Evolutionary conservation across 1,140 invertebrate genomes (phyloP), one percentile per base, ranked within the genome.

Genomic region (Trichomalopsis sarcophagae): DNA sequence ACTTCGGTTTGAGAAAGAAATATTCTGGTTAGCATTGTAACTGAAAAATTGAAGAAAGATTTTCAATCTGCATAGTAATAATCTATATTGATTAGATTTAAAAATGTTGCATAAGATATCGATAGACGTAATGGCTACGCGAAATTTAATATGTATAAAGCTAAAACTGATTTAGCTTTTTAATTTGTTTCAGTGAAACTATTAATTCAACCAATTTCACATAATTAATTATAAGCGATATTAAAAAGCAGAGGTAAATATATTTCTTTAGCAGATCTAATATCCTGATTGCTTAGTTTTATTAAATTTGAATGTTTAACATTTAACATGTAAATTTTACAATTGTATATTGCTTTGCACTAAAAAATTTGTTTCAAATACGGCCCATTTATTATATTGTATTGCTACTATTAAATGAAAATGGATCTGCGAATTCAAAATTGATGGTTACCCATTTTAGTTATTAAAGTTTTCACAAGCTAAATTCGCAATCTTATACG

Each of bases 121-220:
- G 6, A 44, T 7, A 7, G 40, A 44, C 10, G 40, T 44, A 62
- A 62, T 62, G 21, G 55, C 5, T 62, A 62, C 55, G 7, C 9
- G n/a, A 62, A 21, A 62, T 62, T n/a, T 21, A 62, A 21, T 62
- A 62, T n/a, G 5, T 62, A 62, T 62, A 7, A 62, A 62, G 55
- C 21, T 62, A 62, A 44, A 21, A 62, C 55, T 62, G 55, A 62
- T n/a, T 62, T 62, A 62, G 55, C 55, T 62, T 62, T 62, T 62
- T 62, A 17, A 62, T 62, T 62, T 62, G 55, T 62, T 62, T 62
- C 55, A 62, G 55, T 62, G 55, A 62, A 62, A 62, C 55, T 62
- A 62, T 62, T 62, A 62, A 62, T 62, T 62, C 55, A 62, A 62
- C 55, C 17, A 62, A 62, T 62, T 36, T 62, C 55, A 7, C 55